Evolutionary conservation across 2,888 invertebrate genomes (phyloP).

Genomic region (Drosophila sordidapex): DNA sequence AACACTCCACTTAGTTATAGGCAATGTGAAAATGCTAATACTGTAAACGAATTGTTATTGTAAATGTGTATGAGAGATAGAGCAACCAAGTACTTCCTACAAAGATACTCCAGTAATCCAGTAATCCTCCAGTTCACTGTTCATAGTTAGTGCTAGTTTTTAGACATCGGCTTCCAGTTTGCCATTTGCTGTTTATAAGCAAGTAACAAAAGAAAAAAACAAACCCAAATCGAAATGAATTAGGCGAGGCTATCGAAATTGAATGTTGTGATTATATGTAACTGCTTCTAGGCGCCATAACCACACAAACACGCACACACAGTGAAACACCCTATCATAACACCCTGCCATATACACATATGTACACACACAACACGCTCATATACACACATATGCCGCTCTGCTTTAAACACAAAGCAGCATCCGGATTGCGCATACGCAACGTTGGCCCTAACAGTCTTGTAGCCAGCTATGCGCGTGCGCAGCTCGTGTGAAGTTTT

Average conservation of each 20-base stretch:
- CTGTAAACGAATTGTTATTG: constrained; percentile 56
- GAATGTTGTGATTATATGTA: constrained; percentile 75
- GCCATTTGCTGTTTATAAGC: constrained; percentile 24
- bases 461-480: constrained; percentile 13
- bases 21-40: constrained; percentile 32
- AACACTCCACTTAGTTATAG: constrained; percentile 59
- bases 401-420: constrained; percentile 33
- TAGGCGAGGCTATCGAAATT: constrained; percentile 60
- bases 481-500: constrained; percentile 14
- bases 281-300: constrained; percentile 69
- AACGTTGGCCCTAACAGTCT: constrained; percentile 32
- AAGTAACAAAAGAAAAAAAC: constrained; percentile 3
- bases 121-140: constrained; percentile 48
- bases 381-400: constrained; percentile 50
- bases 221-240: constrained; percentile 27
- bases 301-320: constrained; percentile 36
- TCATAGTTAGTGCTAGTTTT: constrained; percentile 47
- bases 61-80: constrained; percentile 58
- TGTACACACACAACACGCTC: constrained; percentile 37
- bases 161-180: constrained; percentile 51
- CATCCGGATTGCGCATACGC: constrained; percentile 67
- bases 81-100: constrained; percentile 58
- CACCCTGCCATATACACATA: constrained; percentile 19
- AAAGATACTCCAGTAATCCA: constrained; percentile 35
- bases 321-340: constrained; percentile 15